Evolutionary conservation across 2,888 invertebrate species (phyloP).

Genomic region (Lithosia quadra): DNA sequence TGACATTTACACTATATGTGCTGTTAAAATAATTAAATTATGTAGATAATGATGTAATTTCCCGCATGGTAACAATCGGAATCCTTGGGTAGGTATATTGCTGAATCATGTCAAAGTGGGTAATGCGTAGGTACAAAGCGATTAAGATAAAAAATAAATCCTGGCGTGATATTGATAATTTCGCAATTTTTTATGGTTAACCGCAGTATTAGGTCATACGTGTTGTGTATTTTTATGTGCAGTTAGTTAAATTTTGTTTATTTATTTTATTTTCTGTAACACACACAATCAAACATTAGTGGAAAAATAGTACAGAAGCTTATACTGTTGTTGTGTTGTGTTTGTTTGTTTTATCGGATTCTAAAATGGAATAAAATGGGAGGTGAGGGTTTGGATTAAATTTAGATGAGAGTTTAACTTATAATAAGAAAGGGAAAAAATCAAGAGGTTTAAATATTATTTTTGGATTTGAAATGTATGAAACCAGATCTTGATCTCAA

Average conservation of each 20-base stretch:
- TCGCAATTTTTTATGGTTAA: background rate
- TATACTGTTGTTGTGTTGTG: no score
- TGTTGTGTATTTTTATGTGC: constrained; percentile 1
- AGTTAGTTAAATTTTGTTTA: background rate
- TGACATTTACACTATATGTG: constrained; percentile 32
- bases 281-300: no score
- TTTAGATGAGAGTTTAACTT: background rate
- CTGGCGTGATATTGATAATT: constrained; percentile 10
- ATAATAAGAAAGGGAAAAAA: no score
- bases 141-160: constrained; percentile 15
- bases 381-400: background rate
- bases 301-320: no score
- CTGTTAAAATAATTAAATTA: constrained; percentile 14
- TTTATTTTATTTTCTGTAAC: background rate
- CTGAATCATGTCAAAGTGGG: constrained; percentile 29
- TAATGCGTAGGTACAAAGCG: constrained; percentile 8
- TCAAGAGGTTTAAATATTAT: no score
- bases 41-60: constrained; percentile 10
- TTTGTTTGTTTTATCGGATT: background rate
- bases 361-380: background rate
- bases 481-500: no score
- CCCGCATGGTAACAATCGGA: constrained; percentile 41
- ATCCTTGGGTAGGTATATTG: constrained; percentile 17
- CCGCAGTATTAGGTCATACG: background rate
- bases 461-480: no score